A percentile compares a stretch with the other conserved stretches of the same genome.
phyloP scores from a whole-genome alignment of 2,113 vertebrate species.

The Gymnocephalus cernua region DNA sequence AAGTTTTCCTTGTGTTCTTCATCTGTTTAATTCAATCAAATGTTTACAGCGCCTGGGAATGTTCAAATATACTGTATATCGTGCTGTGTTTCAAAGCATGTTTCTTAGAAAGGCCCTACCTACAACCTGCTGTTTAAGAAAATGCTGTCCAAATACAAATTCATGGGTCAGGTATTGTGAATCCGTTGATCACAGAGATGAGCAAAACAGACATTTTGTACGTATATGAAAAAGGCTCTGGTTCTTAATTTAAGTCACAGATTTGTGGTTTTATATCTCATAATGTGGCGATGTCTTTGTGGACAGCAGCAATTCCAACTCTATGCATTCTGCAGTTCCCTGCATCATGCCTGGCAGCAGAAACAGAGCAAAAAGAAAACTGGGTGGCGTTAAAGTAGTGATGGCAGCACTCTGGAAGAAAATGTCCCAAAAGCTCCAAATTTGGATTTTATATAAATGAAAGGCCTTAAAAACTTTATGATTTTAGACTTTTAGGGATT shows the following conservation, averaged over 20 bases:
- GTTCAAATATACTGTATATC: neutral
- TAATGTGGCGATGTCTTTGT: conserved; percentile 11
- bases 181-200: neutral
- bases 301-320: conserved; percentile 13
- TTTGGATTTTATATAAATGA: conserved; percentile 3
- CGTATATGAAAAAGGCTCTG: neutral
- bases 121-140: neutral
- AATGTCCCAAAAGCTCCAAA: conserved; percentile 12
- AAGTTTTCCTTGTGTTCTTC: neutral
- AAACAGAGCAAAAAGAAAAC: neutral
- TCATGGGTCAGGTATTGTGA: neutral
- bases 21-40: neutral
- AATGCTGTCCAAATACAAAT: neutral
- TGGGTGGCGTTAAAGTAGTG: conserved; percentile 9
- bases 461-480: neutral
- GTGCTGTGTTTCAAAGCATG: neutral
- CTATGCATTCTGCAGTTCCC: neutral
- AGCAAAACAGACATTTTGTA: neutral
- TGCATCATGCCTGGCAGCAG: conserved; percentile 18
- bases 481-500: neutral
- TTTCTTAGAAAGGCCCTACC: neutral
- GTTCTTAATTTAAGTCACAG: conserved; percentile 12
- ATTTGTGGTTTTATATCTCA: conserved; percentile 4
- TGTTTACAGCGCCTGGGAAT: neutral
- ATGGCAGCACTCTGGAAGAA: conserved; percentile 5